Base-by-base conservation (phyloP, 2,113 vertebrate species). In the Lepus americanus region DNA sequence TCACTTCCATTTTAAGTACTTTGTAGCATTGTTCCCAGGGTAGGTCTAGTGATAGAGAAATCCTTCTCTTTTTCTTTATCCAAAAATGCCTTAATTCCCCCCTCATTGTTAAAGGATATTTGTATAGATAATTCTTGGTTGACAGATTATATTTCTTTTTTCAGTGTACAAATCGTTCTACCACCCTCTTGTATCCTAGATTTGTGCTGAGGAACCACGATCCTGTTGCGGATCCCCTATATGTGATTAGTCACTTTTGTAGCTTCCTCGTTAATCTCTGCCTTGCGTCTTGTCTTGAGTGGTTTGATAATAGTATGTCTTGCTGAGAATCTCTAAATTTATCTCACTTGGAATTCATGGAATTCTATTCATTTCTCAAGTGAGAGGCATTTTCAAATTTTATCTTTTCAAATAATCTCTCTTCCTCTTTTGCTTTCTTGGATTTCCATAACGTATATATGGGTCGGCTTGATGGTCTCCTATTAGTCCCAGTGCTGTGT, bases 281-380 rank as follows among this genome's bases (percentile, higher is more conserved):
- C 44, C n/a, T 64, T 78, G 61, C 27, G 44, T n/a, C 85, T 80
- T 67, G 44, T n/a, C 85, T 80, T 67, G 6, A 29, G 5, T 25
- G 59, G 22, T 69, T 33, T 55, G 17, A 83, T 17, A 81, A 31
- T 74, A 39, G 23, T 23, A 5, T 31, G 76, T 64, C 80, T n/a
- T 3, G 39, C 4, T 72, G 5, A 12, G 67, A 27, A 14, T 72
- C 67, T 39, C 53, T 44, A 31, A 17, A 36, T 77, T 87, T 76
- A 49, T 53, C 11, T 20, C 2, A 61, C 3, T 44, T 82, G 19
- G 2, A 29, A 3, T 91, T 64, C 14, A 59, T 5, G 51, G 31
- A 70, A n/a, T 27, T 87, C 13, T 63, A 31, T 94, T 31, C 63
- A 77, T 89, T 61, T 39, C 33, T 87, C 66, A 87, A 90, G 64